A percentile compares a stretch with the other conserved stretches of the same genome.
phyloP scores from a whole-genome alignment of 2,888 invertebrate species.

The Rhyacophila evoluta region DNA sequence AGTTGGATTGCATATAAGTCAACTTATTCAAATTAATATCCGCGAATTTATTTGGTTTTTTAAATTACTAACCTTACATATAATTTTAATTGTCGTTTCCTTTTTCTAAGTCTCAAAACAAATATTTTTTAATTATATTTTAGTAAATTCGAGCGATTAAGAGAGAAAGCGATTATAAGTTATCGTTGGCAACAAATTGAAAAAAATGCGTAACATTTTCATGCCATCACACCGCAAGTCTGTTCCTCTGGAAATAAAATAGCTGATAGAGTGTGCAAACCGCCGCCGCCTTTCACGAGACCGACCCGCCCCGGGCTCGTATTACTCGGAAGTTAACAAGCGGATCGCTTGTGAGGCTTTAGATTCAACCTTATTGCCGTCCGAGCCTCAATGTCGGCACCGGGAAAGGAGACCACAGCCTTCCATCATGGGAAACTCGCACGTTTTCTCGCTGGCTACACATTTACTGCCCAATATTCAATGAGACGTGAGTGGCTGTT shows the following conservation, averaged over 20 bases:
- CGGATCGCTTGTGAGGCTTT: slow-evolving; percentile 33
- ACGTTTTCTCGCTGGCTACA: neutral
- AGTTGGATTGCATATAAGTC: no score
- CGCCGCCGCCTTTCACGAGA: slow-evolving; percentile 24
- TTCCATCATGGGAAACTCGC: slow-evolving; percentile 9
- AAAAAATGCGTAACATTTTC: no score
- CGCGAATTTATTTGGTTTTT: no score
- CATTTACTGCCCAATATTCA: neutral
- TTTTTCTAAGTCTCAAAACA: no score
- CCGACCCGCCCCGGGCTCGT: slow-evolving; percentile 26
- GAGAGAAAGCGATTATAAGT: no score
- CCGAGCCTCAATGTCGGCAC: slow-evolving; percentile 24
- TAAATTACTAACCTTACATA: no score
- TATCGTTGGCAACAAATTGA: no score
- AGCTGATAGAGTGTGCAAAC: neutral
- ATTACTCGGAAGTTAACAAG: slow-evolving; percentile 27
- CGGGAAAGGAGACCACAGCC: slow-evolving; percentile 27
- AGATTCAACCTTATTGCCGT: slow-evolving; percentile 32
- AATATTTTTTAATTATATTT: no score
- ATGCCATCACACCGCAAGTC: neutral
- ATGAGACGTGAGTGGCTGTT: neutral
- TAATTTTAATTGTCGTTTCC: no score
- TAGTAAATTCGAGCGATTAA: no score
- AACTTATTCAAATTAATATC: no score
- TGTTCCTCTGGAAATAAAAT: neutral